Base-by-base conservation (phyloP, 2,888 invertebrate species). In the Andricus quercusramuli region DNA sequence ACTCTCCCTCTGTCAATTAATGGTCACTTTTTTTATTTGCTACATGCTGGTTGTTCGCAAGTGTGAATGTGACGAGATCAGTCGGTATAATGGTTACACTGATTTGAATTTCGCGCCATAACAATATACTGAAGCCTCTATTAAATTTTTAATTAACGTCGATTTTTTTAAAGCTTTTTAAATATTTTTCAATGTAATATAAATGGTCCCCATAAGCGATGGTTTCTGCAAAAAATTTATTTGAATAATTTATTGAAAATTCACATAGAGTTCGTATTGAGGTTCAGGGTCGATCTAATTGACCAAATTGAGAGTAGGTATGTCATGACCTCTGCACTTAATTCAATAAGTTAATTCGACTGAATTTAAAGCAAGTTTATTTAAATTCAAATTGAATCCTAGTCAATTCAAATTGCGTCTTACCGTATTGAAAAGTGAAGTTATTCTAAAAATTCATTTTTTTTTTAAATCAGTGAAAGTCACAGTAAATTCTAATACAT, bases 31-130 rank as follows among this genome's bases (percentile, higher is more conserved):
- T 74, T 17, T 51, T n/a, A 25, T 51, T 56, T 51, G 29, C 20
- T 70, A 51, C 51, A 32, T 70, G 32, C 70, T 29, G 32, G 74
- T 74, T 74, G 74, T 56, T 56, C 56, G 51, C 32, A 74, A 74
- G 74, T 74, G 74, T 51, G 74, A 74, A 74, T 56, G 51, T 74
- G 74, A 74, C 13, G 74, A 56, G 56, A 74, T 74, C 74, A 74
- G 32, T 56, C 56, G 29, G 56, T 51, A 74, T 51, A 74, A 56
- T 56, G 51, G 70, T 32, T 32, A 51, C 74, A 56, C 17, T 56
- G 56, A 74, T 74, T 74, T 74, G 9, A 74, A 29, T 51, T 56
- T 74, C 11, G 22, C n/a, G 25, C 13, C 13, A 13, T 62, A 62
- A 47, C 17, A 17, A 13, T 8, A 37, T 0, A 37, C 6, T 37